phyloP scores from a whole-genome alignment of 2,797 vertebrate species.

The Fringilla coelebs region DNA sequence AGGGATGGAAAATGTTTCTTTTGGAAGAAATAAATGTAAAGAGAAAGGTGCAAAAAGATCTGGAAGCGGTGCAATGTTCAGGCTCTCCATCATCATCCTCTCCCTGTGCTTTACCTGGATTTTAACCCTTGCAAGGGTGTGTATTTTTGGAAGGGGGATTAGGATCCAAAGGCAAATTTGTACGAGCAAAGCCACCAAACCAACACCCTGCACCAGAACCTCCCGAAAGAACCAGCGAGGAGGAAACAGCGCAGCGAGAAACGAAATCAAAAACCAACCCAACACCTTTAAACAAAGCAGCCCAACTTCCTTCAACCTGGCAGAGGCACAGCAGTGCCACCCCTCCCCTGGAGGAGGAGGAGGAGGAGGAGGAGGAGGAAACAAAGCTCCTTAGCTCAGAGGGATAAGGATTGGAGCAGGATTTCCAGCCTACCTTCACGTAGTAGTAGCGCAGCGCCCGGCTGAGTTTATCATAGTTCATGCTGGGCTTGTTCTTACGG shows the following conservation, averaged over 20 bases:
- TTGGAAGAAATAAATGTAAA: neutral
- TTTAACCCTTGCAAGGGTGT: neutral
- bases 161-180: neutral
- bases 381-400: neutral
- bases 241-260: fast-evolving
- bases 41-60: neutral
- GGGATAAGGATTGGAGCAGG: neutral
- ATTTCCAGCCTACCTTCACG: conserved; percentile 86
- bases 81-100: neutral
- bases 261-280: fast-evolving
- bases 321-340: neutral
- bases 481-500: conserved; percentile 97
- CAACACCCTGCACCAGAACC: neutral
- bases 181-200: fast-evolving
- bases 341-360: neutral
- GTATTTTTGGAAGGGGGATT: neutral
- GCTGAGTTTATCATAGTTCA: conserved; percentile 99
- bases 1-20: neutral
- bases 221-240: neutral
- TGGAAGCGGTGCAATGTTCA: neutral
- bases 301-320: neutral
- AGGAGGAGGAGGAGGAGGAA: neutral
- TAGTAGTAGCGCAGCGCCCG: conserved; percentile 96
- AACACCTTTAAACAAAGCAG: neutral
- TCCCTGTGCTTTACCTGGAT: neutral